Base-by-base conservation (phyloP, 2,888 invertebrate genomes). In the Cryptocephalus primarius region DNA sequence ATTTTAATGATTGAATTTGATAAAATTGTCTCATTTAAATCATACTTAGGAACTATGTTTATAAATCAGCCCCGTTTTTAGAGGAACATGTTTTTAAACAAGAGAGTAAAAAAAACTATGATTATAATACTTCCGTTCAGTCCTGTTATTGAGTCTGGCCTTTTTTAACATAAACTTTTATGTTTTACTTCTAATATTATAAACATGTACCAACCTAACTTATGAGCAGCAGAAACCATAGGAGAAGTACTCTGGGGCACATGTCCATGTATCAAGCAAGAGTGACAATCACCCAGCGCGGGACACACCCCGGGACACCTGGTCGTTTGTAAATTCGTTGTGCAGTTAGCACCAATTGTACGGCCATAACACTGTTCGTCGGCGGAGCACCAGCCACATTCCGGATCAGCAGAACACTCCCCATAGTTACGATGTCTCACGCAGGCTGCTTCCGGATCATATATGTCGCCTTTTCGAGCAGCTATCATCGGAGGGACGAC, bases 331-430 rank as follows among this genome's bases (percentile, higher is more conserved):
- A 92, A 71, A 71, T 92, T 92, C 0, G 89, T 91, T 0, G 91
- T 91, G 62, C 91, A 91, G 65, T 90, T 91, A 8, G 88, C 86
- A 1, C 89, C 89, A 42, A 87, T 80, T 1, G 88, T 88, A 49
- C 90, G 78, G 1, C 88, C 88, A 62, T 88, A 88, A 61, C 90
- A 90, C 49, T 64, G 60, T 47, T 69, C 71, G 76, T 81, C 80
- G 66, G 69, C 68, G 1, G 88, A 88, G 66, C 94, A 94, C 91
- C 91, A 93, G 10, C 92, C 91, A 65, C 94, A 95, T 68, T 92
- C 92, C 0, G 92, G 91, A 71, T 94, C 91, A 0, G 88, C 85
- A 0, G 87, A 79, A 60, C 91, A 92, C 61, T 88, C 87, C 1
- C 82, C 80, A 56, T 87, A 81, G 32, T 81, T 79, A 55, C 78